These are phyloP conservation scores for Caenorhabditis tropicalis DNA, from an alignment of 1,140 invertebrate species.

Conservation along the genomic window DNA sequence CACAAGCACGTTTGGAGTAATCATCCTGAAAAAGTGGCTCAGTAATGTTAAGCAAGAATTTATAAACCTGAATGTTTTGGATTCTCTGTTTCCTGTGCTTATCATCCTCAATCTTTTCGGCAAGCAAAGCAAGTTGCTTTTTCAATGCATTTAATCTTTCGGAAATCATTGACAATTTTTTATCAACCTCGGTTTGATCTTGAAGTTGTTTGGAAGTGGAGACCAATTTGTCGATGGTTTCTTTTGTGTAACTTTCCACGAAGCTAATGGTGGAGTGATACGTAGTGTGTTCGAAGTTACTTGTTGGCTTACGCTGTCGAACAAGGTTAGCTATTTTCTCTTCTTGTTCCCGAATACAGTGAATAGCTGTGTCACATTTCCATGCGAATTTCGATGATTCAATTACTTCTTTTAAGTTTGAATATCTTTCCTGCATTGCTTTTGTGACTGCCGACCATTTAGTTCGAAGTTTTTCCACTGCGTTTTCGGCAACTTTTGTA, in stretches of 20 bases:
- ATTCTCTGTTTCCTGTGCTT: not conserved
- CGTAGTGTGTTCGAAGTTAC: not conserved
- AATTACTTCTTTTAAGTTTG: not conserved
- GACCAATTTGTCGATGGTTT: not conserved
- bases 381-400: not conserved
- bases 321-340: conserved; percentile 3
- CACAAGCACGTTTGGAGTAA: conserved; percentile 11
- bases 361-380: not conserved
- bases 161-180: not conserved
- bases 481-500: not conserved
- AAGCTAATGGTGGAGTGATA: not conserved
- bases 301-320: not conserved
- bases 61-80: not conserved
- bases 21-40: not conserved
- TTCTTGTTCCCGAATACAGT: conserved; percentile 16
- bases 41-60: too few relatives aligned
- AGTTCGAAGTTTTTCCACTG: not conserved
- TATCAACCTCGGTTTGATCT: not conserved
- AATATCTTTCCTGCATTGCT: not conserved
- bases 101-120: conserved; percentile 1
- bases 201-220: not conserved
- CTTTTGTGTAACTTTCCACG: not conserved
- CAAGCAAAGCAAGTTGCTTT: not conserved
- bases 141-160: not conserved
- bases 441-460: not conserved